Evolutionary conservation across 2,888 invertebrate genomes (phyloP), one percentile per base, ranked within the genome.

Genomic region (Plemyria rubiginata): DNA sequence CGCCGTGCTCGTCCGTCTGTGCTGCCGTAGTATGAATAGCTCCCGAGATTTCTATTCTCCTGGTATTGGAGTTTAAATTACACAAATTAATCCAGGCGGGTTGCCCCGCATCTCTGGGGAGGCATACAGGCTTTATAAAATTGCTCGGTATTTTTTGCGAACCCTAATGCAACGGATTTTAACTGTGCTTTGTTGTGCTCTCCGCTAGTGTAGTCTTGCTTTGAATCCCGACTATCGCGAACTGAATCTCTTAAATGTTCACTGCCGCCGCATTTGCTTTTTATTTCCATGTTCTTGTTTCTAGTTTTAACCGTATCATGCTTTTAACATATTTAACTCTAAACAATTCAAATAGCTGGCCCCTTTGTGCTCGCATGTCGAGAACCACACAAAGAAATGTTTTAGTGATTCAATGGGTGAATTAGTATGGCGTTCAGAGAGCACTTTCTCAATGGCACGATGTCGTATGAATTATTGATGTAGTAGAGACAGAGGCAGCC

Each of bases 391-490:
- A 73, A 70, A 82, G 79, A 80, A 85, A 82, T 81, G 78, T 82
- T 83, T 84, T 82, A 84, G 80, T 80, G 82, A 87, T 86, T 86
- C 85, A 84, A 82, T 80, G 78, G 77, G 72, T 76, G 81, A 86
- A 90, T 92, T 90, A 88, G 90, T 91, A 92, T 91, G 81, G 80
- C 86, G 86, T 86, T 88, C 91, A 88, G 90, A 88, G 81, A 88
- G 86, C 84, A 90, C 91, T 92, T 90, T 91, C 91, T 90, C 91
- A 90, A 92, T 91, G 91, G 88, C 80, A 85, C 88, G 87, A 82
- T 85, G 87, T 81, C 75, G 73, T 82, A 90, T 92, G 92, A 89
- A 92, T 92, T 87, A 92, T 92, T 88, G 81, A 91, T 90, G 85
- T 73, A 74, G 77, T 41, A 48, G 45, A 55, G 76, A 73, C 68